These are phyloP conservation scores for Microcebus griseorufus DNA, from an alignment of 2,113 vertebrate genomes.

Conservation along the genomic window DNA sequence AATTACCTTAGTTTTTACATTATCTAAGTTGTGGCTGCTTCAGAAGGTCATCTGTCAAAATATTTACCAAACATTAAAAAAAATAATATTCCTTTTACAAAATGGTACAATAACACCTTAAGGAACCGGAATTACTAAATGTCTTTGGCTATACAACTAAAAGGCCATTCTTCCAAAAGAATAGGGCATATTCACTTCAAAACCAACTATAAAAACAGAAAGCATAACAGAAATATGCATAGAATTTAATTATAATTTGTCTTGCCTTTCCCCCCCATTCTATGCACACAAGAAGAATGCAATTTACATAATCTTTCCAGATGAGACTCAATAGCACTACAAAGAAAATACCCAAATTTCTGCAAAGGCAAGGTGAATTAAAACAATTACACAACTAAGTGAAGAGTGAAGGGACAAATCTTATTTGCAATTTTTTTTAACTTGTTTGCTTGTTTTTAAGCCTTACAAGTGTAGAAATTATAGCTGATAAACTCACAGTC, in stretches of 20 bases:
- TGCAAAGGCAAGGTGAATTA: constrained; percentile 71
- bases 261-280: constrained; percentile 44
- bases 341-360: constrained; percentile 67
- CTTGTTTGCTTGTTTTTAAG: constrained; percentile 63
- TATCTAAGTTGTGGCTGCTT: constrained; percentile 63
- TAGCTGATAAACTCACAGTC: constrained; percentile 55
- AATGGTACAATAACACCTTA: constrained; percentile 68
- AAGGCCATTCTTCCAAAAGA: constrained; percentile 72
- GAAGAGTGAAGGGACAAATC: constrained; percentile 60
- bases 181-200: constrained; percentile 49
- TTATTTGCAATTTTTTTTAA: constrained; percentile 44
- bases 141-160: constrained; percentile 82
- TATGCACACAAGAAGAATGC: constrained; percentile 61
- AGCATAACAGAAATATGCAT: constrained; percentile 67
- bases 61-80: constrained; percentile 75
- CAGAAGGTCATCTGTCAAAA: constrained; percentile 70
- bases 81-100: constrained; percentile 76
- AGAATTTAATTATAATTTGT: constrained; percentile 61
- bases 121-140: constrained; percentile 72
- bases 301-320: constrained; percentile 72
- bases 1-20: constrained; percentile 58
- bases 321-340: constrained; percentile 68
- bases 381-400: constrained; percentile 69
- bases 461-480: constrained; percentile 60
- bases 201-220: constrained; percentile 59